Evolutionary conservation across 2,888 invertebrate genomes (phyloP), one percentile per base, ranked within the genome.

Genomic region (Folsomia candida): DNA sequence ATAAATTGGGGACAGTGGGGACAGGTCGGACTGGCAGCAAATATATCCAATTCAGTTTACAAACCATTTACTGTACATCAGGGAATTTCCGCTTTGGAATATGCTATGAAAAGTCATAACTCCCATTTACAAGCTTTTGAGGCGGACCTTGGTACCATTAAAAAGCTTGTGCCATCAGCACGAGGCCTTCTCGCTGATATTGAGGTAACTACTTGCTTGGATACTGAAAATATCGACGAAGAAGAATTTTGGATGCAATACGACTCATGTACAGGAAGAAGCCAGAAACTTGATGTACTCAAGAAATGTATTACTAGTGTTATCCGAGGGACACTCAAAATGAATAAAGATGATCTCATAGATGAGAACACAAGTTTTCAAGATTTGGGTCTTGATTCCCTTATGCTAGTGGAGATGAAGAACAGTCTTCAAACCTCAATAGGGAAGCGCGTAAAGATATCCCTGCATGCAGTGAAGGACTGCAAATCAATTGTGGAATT

Each of bases 1-100:
- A 61, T 72, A 18, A 70, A 72, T 47, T 72, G 72, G 72, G 72
- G 69, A 11, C 62, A 67, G n/a, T 72, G 72, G 72, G 72, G 72
- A 2, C 59, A 70, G 51, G 72, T 72, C 1, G 72, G 72, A 11
- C 29, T 72, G 2, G 72, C 69, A 4, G 69, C 72, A 1, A 67
- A 69, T 54, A 6, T 69, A 3, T 57, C 68, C 18, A 37, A 68
- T 1, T 47, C 61, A 6, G 66, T 68, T 1, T 11, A 68, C 26
- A 51, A 57, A 20, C 72, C 72, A 1, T 20, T 72, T 2, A 29
- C 51, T 9, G 59, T 60, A 4, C 58, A 51, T 25, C 72, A 68
- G 25, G 65, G 72, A 1, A 18, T 66, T 1, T 18, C 69, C 24
- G 68, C 64, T 6, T 26, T 71, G 22, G 64, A 68, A 18, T 4